Evolutionary conservation across 2,113 vertebrate genomes (phyloP).

Genomic region (Trematocara macrostoma): DNA sequence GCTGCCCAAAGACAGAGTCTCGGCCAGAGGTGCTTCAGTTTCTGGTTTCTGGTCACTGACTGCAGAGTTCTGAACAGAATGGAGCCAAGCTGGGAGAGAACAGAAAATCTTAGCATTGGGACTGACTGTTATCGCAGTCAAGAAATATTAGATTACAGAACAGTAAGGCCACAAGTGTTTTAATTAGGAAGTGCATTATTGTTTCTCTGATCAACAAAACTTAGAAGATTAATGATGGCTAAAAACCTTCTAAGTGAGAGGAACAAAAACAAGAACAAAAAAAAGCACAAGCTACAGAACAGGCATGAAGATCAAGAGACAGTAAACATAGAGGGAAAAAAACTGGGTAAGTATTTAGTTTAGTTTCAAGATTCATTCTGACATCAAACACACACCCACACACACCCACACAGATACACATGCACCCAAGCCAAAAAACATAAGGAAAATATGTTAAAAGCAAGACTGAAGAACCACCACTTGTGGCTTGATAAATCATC

Average conservation of each 20-base stretch:
- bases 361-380: conserved; percentile 26
- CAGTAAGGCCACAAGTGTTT: not conserved
- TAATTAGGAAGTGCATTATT: not conserved
- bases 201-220: not conserved
- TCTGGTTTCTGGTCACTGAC: conserved; percentile 43
- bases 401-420: not conserved
- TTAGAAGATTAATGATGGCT: not conserved
- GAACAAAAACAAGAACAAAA: not conserved
- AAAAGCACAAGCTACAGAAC: not conserved
- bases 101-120: not conserved
- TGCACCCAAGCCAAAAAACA: not conserved
- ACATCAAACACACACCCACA: conserved; percentile 4
- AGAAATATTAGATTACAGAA: not conserved
- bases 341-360: not conserved
- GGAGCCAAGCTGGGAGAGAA: conserved; percentile 73
- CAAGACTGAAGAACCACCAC: conserved; percentile 28
- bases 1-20: conserved; percentile 80
- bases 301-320: not conserved
- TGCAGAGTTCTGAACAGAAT: conserved; percentile 46
- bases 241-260: not conserved
- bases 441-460: conserved; percentile 27
- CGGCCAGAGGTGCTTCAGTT: conserved; percentile 60
- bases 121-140: not conserved
- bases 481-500: conserved; percentile 43
- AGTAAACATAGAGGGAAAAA: not conserved